A percentile compares a stretch with the other conserved stretches of the same genome.
These are phyloP conservation scores for Phyllotreta striolata DNA, from an alignment of 2,888 invertebrate species.

Conservation along the genomic window DNA sequence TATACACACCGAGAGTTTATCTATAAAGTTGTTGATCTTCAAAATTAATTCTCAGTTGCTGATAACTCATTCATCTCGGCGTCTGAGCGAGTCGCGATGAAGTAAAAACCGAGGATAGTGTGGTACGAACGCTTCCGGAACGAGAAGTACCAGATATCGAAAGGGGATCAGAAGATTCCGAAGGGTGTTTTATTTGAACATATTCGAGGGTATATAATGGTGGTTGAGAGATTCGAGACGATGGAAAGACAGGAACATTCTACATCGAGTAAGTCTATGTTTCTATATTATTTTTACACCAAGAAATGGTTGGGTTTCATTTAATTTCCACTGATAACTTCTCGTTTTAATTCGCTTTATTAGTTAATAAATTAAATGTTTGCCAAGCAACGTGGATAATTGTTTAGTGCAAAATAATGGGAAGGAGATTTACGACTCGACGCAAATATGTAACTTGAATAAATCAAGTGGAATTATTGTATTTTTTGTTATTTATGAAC, in stretches of 20 bases:
- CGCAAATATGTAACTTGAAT: too few species aligned
- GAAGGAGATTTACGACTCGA: too few species aligned
- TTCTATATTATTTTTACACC: conserved; percentile 13
- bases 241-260: conserved; percentile 25
- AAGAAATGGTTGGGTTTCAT: not conserved
- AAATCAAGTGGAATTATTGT: too few species aligned
- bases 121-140: conserved; percentile 18
- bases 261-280: conserved; percentile 33
- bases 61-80: conserved; percentile 29
- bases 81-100: conserved; percentile 28
- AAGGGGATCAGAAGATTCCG: not conserved
- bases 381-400: too few species aligned
- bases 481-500: too few species aligned
- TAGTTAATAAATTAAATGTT: too few species aligned
- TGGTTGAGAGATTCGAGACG: conserved; percentile 31
- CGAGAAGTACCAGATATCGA: conserved; percentile 11
- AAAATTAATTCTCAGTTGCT: conserved; percentile 33
- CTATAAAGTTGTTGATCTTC: conserved; percentile 37
- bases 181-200: not conserved
- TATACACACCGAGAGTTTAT: conserved; percentile 36
- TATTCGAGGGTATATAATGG: conserved; percentile 10
- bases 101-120: conserved; percentile 26
- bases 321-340: not conserved
- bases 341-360: too few species aligned
- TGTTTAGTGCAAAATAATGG: too few species aligned